These are phyloP conservation scores for Paramuricea clavata DNA, from an alignment of 92 coral and sea anemone species.

Conservation along the genomic window DNA sequence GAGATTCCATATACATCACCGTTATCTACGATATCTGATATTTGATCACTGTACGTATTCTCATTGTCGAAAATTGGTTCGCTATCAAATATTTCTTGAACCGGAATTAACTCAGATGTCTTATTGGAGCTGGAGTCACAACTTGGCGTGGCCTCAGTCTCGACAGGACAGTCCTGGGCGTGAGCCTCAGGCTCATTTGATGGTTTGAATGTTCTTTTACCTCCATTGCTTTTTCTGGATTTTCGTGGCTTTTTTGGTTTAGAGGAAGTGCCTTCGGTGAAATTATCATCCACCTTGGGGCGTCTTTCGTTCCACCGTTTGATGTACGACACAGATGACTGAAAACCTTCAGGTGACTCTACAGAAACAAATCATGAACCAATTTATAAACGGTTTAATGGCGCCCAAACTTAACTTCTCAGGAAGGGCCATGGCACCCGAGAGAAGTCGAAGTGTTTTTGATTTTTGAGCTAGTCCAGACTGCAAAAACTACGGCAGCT, in stretches of 20 bases:
- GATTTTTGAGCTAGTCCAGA: too few relatives aligned
- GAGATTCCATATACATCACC: neutral
- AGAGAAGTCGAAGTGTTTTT: too few relatives aligned
- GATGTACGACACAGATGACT: conserved; percentile 22
- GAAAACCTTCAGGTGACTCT: conserved; percentile 31
- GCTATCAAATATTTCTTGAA: neutral
- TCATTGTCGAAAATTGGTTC: neutral
- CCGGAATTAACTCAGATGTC: neutral
- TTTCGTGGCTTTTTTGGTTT: neutral
- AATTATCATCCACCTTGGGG: neutral
- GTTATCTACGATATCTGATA: neutral
- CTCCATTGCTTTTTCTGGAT: neutral
- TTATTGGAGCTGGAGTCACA: neutral
- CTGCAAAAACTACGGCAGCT: too few relatives aligned
- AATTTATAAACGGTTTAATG: too few relatives aligned
- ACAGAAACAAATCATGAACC: neutral
- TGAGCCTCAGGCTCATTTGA: neutral
- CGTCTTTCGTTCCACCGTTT: conserved; percentile 22
- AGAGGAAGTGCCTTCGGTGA: neutral
- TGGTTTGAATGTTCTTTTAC: neutral
- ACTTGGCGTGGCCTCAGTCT: neutral
- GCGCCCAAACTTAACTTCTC: too few relatives aligned
- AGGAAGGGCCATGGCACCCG: too few relatives aligned
- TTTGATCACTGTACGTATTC: neutral
- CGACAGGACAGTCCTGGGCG: too few relatives aligned